Conservation (phyloP, 2,888 invertebrate genomes). For the Chouioia cunea region DNA sequence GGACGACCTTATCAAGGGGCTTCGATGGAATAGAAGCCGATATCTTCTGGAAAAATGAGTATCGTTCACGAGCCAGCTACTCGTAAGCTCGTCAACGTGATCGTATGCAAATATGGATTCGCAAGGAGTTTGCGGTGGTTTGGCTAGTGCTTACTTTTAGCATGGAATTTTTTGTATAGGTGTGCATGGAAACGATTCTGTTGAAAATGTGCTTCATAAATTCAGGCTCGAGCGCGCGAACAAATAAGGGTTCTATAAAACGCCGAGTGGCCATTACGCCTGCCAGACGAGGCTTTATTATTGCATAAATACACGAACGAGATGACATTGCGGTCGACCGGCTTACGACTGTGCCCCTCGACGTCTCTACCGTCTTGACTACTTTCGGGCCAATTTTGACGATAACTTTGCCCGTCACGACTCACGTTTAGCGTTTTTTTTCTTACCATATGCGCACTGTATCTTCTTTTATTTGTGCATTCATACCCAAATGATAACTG, state of each 20-base stretch:
- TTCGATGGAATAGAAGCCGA: no score
- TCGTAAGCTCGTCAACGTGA: no score
- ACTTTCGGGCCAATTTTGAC: not conserved
- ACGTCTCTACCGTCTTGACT: no score
- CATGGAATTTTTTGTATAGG: no score
- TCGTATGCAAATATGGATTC: no score
- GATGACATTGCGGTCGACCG: slow-evolving; percentile 5
- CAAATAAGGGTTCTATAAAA: not conserved
- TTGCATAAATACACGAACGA: slow-evolving; percentile 7
- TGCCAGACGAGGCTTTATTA: slow-evolving; percentile 26
- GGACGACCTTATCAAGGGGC: no score
- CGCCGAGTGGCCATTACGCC: slow-evolving; percentile 5
- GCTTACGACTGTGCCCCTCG: not conserved
- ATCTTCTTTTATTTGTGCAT: not conserved
- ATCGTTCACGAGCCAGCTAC: no score
- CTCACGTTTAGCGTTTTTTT: slow-evolving; percentile 7
- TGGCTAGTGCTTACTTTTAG: no score
- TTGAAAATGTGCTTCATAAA: slow-evolving; percentile 11
- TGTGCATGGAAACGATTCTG: slow-evolving; percentile 5
- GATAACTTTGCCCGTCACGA: not conserved
- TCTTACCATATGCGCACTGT: not conserved
- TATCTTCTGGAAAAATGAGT: no score
- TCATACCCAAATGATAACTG: not conserved
- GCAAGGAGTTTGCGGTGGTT: no score
- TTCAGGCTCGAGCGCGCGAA: not conserved